These are phyloP conservation scores for Nestor notabilis DNA, from an alignment of 2,113 vertebrate species.

Conservation along the genomic window DNA sequence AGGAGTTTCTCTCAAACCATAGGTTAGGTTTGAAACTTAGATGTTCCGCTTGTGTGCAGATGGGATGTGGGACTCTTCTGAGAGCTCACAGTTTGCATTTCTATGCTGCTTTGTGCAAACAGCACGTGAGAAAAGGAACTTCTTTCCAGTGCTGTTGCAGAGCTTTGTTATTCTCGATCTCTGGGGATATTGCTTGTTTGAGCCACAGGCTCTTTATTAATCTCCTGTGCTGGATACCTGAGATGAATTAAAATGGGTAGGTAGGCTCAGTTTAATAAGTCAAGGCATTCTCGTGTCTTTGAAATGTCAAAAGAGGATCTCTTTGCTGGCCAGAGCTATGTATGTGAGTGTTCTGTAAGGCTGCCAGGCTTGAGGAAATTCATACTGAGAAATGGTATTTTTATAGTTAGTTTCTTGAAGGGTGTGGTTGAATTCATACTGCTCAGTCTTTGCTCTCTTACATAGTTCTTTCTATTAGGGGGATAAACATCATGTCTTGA, in stretches of 20 bases:
- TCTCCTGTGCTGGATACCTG: background rate
- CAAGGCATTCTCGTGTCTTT: background rate
- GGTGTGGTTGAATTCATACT: background rate
- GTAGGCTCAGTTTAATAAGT: background rate
- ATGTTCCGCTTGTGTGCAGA: background rate
- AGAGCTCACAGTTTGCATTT: background rate
- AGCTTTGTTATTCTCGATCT: background rate
- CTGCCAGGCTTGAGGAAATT: conserved; percentile 10
- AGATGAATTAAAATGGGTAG: background rate
- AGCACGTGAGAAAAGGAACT: background rate
- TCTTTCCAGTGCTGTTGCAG: background rate
- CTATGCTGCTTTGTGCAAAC: background rate
- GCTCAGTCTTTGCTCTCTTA: background rate
- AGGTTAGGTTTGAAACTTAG: background rate
- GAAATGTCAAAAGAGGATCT: background rate
- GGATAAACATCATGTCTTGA: background rate
- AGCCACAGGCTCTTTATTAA: background rate
- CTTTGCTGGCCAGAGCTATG: background rate
- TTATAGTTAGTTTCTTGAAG: background rate
- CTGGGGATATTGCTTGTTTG: background rate
- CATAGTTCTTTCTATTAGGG: background rate
- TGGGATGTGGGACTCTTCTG: background rate
- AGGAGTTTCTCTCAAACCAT: background rate
- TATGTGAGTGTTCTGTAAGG: background rate
- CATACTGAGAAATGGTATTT: conserved; percentile 6